phyloP scores from a whole-genome alignment of 2,113 vertebrate genomes.

The western clawed frog (Xenopus tropicalis) region UCB_Xtro_10.0 CM004447.2:113322501-113323000 shows the following conservation, averaged over 20 bases:
- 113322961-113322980: constrained; percentile 26
- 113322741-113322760: constrained; percentile 2
- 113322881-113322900: constrained; percentile 10
- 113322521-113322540: too few species aligned
- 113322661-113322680: too few species aligned
- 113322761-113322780: constrained; percentile 14
- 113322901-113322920: constrained; percentile 27
- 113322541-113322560: too few species aligned
- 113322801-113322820: constrained; percentile 6
- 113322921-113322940: constrained; percentile 21
- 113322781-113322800: constrained; percentile 25
- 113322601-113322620: too few species aligned
- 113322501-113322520: too few species aligned
- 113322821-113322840: constrained; percentile 35
- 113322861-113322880: constrained; percentile 29
- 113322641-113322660: too few species aligned
- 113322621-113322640: too few species aligned
- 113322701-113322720: too few species aligned
- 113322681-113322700: too few species aligned
- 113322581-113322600: too few species aligned
- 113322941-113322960: constrained; percentile 24
- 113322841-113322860: constrained; percentile 18
- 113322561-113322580: too few species aligned
- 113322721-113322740: neutral
- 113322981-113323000: constrained; percentile 31